A percentile compares a stretch with the other conserved stretches of the same genome.
These are phyloP conservation scores for Mesodorylaimus sp. DNA, from an alignment of 2,888 invertebrate genomes.

Conservation along the genomic window DNA sequence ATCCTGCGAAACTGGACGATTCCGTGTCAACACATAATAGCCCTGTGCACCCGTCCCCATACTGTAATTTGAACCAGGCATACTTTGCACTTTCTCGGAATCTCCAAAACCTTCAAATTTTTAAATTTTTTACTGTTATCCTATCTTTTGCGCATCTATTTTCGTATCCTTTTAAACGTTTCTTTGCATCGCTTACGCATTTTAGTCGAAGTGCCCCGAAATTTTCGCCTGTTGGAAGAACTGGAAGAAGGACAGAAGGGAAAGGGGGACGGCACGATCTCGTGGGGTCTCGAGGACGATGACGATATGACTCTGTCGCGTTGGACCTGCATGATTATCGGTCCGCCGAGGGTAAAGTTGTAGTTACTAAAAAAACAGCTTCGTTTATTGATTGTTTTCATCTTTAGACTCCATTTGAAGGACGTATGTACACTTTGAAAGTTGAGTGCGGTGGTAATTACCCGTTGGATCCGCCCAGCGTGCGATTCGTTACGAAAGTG, in stretches of 20 bases:
- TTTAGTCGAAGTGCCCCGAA: constrained; percentile 73
- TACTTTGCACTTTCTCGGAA: too few species aligned
- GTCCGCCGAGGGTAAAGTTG: constrained; percentile 65
- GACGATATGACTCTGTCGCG: constrained; percentile 95
- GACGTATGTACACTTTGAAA: constrained; percentile 93
- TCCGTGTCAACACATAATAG: too few species aligned
- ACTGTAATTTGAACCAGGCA: too few species aligned
- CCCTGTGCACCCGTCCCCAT: too few species aligned
- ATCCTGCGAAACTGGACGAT: too few species aligned
- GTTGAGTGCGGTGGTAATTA: constrained; percentile 89
- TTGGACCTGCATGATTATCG: constrained; percentile 95
- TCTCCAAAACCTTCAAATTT: too few species aligned
- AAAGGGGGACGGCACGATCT: constrained; percentile 93
- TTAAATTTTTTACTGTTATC: too few species aligned
- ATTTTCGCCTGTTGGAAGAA: constrained; percentile 94
- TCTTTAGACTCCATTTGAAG: constrained; percentile 82
- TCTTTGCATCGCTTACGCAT: too few species aligned
- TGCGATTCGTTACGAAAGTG: constrained; percentile 90
- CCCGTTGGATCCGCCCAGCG: constrained; percentile 83
- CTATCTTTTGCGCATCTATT: too few species aligned
- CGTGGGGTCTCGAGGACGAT: constrained; percentile 96
- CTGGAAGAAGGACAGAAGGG: constrained; percentile 97
- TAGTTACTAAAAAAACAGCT: too few species aligned
- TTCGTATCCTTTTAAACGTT: too few species aligned
- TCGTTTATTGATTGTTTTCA: too few species aligned